These are phyloP conservation scores for Lochmaea crataegi DNA, from an alignment of 2,888 invertebrate genomes.

Conservation along the genomic window DNA sequence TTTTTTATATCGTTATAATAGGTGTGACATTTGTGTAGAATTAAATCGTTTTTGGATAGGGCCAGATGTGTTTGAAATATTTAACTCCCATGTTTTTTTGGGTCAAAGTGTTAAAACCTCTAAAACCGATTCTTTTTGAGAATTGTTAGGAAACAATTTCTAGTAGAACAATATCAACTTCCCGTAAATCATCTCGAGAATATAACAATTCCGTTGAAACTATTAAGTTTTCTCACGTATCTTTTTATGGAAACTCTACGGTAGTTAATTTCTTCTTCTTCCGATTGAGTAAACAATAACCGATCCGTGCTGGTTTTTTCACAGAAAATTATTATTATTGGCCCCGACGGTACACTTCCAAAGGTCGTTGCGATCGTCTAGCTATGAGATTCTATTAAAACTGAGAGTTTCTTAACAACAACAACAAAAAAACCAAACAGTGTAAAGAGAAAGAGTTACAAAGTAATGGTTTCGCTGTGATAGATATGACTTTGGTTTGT, in stretches of 20 bases:
- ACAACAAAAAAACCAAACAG: background rate
- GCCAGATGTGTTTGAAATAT: no score
- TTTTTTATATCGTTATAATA: no score
- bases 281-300: slow-evolving; percentile 26
- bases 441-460: no score
- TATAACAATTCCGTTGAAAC: slow-evolving; percentile 12
- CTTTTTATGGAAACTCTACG: slow-evolving; percentile 21
- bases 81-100: background rate
- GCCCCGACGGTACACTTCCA: slow-evolving; percentile 23
- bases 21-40: no score
- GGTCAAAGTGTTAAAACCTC: no score
- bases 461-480: background rate
- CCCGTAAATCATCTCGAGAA: slow-evolving; percentile 1
- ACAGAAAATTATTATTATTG: slow-evolving; percentile 27
- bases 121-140: background rate
- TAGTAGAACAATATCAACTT: background rate
- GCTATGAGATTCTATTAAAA: slow-evolving; percentile 19
- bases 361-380: slow-evolving; percentile 16
- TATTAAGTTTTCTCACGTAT: slow-evolving; percentile 26
- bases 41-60: no score
- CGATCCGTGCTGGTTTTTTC: slow-evolving; percentile 19
- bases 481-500: background rate
- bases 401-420: slow-evolving; percentile 6
- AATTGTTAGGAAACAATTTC: background rate
- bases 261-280: slow-evolving; percentile 27